Evolutionary conservation across 2,113 vertebrate species (phyloP), one percentile per base, ranked within the genome.

Genomic region (Lagopus muta): DNA sequence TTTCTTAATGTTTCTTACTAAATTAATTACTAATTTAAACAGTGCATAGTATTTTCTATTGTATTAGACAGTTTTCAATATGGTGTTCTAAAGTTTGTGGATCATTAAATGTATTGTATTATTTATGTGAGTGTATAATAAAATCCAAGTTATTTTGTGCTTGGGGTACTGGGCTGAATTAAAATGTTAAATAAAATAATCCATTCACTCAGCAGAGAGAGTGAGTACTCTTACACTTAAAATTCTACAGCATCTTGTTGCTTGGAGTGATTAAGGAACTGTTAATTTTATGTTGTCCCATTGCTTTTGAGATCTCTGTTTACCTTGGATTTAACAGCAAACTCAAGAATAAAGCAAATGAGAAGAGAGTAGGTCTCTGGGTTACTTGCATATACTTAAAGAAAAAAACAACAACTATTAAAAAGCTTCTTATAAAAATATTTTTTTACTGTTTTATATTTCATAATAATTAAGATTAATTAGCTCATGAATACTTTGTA

Each of bases 51-150:
- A 86, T 17, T 48, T 73, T 42, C 34, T 77, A 75, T 40, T 76
- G 89, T 89, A 92, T 94, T 88, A 97, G 94, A 60, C 64, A 76
- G 64, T 93, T 97, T 94, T 91, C 92, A 93, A 22, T 77, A 50
- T 82, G n/a, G 43, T 91, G 24, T 93, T 75, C 57, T 80, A 85
- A 91, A 89, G 88, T 70, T 85, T 95, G 95, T 92, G 76, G 69
- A 94, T 96, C 93, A 95, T 95, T 96, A 97, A 89, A 96, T 90
- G 82, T 38, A 17, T n/a, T 97, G 92, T 92, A 97, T 97, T 97
- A 97, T 97, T 98, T 97, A 97, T 97, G 88, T 95, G 90, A 62
- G 85, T 95, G 75, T 89, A 93, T 96, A 97, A 97, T 97, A 96
- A 97, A 97, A 95, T 93, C 78, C 70, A 89, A 93, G 91, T 95